Evolutionary conservation across 2,113 vertebrate genomes (phyloP).

Genomic region (Chlorodrepanis virens): DNA sequence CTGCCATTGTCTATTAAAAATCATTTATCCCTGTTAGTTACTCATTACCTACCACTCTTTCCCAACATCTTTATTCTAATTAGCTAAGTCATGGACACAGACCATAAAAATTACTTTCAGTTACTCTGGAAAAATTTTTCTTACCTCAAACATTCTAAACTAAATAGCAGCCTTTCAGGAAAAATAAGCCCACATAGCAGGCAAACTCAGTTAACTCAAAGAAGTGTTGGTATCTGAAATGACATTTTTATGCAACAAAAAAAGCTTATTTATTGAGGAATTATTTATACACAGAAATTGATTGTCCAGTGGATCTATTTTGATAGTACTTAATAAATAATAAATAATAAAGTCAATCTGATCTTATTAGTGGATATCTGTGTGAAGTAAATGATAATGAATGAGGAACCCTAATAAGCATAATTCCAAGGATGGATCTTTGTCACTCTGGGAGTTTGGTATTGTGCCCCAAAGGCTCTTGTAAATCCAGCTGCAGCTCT

Average conservation of each 20-base stretch:
- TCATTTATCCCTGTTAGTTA: neutral
- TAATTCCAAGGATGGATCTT: slow-evolving; percentile 46
- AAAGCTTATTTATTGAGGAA: neutral
- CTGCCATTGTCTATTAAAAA: neutral
- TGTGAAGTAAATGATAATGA: slow-evolving; percentile 37
- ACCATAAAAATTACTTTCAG: neutral
- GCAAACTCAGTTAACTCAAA: neutral
- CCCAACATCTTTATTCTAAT: neutral
- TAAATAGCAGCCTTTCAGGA: neutral
- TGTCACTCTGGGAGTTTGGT: slow-evolving; percentile 21
- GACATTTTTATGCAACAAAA: neutral
- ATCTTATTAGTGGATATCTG: neutral
- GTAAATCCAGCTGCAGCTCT: slow-evolving; percentile 58
- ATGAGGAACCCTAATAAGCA: slow-evolving; percentile 33
- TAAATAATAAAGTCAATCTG: slow-evolving; percentile 11
- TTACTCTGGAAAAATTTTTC: neutral
- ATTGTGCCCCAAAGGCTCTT: slow-evolving; percentile 67
- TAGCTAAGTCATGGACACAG: neutral
- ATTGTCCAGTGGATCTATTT: neutral
- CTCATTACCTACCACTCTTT: neutral
- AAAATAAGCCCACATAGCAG: neutral
- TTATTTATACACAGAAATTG: neutral
- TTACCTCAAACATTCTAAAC: neutral
- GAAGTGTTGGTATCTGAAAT: neutral
- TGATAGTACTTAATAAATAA: slow-evolving; percentile 1